phyloP scores from a whole-genome alignment of 2,797 vertebrate species.

The Triplophysa yarkandensis region DNA sequence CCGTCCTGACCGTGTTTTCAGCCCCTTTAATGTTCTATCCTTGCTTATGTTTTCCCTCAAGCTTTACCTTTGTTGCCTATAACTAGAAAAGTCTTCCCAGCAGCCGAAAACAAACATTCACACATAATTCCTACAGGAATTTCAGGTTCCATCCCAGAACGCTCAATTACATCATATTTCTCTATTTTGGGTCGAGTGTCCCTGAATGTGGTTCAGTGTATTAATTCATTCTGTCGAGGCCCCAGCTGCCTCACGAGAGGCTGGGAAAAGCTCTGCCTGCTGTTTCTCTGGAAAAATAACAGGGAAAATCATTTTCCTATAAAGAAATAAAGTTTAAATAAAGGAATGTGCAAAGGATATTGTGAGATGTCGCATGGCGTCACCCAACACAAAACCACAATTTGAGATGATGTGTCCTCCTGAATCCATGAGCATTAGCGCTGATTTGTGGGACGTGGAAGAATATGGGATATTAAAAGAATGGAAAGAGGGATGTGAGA shows the following conservation, averaged over 20 bases:
- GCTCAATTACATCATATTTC: constrained; percentile 1
- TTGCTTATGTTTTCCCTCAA: constrained; percentile 22
- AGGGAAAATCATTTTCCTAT: constrained; percentile 43
- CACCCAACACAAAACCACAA: constrained; percentile 25
- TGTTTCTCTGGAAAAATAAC: neutral
- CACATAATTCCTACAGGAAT: neutral
- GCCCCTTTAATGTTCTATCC: constrained; percentile 10
- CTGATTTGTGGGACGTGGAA: constrained; percentile 21
- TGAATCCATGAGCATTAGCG: constrained; percentile 28
- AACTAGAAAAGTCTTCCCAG: neutral
- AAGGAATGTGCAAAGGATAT: constrained; percentile 48
- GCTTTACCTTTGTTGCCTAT: neutral
- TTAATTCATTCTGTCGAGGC: neutral
- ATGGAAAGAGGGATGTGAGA: neutral
- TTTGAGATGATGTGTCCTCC: constrained; percentile 40
- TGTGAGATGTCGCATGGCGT: constrained; percentile 37
- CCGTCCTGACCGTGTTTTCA: neutral
- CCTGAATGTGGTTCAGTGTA: neutral
- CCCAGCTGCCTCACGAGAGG: neutral
- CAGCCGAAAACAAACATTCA: neutral
- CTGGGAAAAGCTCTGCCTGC: neutral
- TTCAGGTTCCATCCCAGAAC: neutral
- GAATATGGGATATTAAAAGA: constrained; percentile 36
- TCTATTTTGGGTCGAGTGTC: neutral
- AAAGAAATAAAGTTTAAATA: constrained; percentile 72